Evolutionary conservation across 2,888 invertebrate species (phyloP).

Genomic region (Coelopa pilipes): DNA sequence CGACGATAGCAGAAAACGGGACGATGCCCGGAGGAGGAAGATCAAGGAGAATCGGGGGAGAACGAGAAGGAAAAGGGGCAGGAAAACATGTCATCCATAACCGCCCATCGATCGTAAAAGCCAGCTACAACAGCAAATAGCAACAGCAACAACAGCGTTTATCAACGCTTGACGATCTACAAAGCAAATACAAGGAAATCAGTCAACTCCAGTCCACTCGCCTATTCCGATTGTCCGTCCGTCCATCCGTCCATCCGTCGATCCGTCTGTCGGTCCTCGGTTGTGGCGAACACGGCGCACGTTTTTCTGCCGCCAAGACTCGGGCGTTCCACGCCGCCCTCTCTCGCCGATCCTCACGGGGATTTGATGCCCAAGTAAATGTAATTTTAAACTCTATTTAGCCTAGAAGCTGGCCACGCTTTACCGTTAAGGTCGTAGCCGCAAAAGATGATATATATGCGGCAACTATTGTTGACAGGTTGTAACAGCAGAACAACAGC

Average conservation of each 20-base stretch:
- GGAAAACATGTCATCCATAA: constrained; percentile 57
- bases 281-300: constrained; percentile 26
- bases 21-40: constrained; percentile 1
- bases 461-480: constrained; percentile 54
- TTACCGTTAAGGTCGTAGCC: constrained; percentile 60
- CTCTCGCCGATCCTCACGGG: neutral
- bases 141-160: constrained; percentile 47
- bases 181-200: constrained; percentile 45
- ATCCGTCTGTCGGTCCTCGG: neutral
- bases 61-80: neutral
- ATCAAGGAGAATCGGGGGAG: neutral
- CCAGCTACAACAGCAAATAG: constrained; percentile 29
- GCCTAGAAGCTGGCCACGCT: constrained; percentile 43
- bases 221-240: neutral
- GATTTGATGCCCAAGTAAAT: constrained; percentile 20
- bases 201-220: constrained; percentile 5
- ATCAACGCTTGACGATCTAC: constrained; percentile 58
- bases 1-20: constrained; percentile 6
- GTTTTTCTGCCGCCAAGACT: constrained; percentile 12
- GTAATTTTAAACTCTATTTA: constrained; percentile 41
- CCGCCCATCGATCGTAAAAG: constrained; percentile 59
- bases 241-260: too few species aligned
- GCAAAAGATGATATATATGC: constrained; percentile 46
- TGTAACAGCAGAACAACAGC: constrained; percentile 41
- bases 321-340: constrained; percentile 1